Evolutionary conservation across 2,797 vertebrate species (phyloP), one percentile per base, ranked within the genome.

Genomic region (Lemur catta): DNA sequence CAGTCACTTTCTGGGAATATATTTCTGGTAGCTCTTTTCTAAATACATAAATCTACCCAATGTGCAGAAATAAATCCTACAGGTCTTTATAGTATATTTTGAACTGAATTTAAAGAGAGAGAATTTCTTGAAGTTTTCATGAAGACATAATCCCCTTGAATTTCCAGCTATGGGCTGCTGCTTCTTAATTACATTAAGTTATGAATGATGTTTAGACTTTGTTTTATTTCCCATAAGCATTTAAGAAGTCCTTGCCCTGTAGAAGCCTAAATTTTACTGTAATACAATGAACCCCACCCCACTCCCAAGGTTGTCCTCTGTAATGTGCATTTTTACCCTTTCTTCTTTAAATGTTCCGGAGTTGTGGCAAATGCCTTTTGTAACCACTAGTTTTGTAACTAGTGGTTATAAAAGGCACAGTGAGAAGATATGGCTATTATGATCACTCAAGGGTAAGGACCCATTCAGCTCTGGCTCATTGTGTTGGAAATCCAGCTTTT

Each of bases 1-100:
- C 74, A 80, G 35, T 81, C 90, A 84, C 30, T 95, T 97, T 95
- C 95, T 63, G 28, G 59, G 59, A 85, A 84, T 38, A 59, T 55
- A 63, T 84, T 71, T 35, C 69, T 75, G 22, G n/a, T 57, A 82
- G 80, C 12, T 35, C 35, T 94, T 89, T 84, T 85, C 74, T 95
- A 92, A 79, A 96, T 85, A 82, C 46, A 78, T 92, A 84, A 91
- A 84, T 72, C 50, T 69, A 80, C 28, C 12, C 43, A 88, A 61
- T 35, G 17, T 94, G 61, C 43, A 91, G 41, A 79, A 93, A 91
- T 81, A 88, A 72, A 65, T 18, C 35, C 9, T 88, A 55, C 13
- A 69, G 20, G 41, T 72, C 52, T 89, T 59, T 50, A 50, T 2
- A 33, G 84, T 1, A 69, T 46, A 88, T 89, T 96, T 24, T 89